Evolutionary conservation across 2,888 invertebrate genomes (phyloP), one percentile per base, ranked within the genome.

Genomic region (Andrena trimmerana): DNA sequence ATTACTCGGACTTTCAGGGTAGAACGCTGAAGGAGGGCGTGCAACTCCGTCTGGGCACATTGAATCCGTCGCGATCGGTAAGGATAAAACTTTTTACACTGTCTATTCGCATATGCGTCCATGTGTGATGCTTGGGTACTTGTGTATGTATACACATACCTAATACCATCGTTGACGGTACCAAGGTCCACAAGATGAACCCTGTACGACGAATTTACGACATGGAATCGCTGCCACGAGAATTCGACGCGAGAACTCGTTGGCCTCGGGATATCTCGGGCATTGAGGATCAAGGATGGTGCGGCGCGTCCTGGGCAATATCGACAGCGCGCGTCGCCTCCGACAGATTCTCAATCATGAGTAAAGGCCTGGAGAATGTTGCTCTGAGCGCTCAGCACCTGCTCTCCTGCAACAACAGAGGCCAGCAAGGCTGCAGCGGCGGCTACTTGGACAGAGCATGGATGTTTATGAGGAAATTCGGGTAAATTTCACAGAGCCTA

Each of bases 221-320:
- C 87, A 95, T 96, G 0, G 93, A 94, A 0, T 87, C 92, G 0
- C 94, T 98, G 84, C 98, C 98, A 0, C 92, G 92, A 16, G 91
- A 95, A 59, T 99, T 99, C 93, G 98, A 99, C 92, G 95, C 98
- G 0, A 95, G 97, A 16, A 93, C 94, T 0, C 95, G 95, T 69
- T 99, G 99, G 99, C 96, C 96, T 0, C 95, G 95, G 1, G 95
- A 95, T 88, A 97, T 99, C 69, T 96, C 97, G 0, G 96, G 95
- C 0, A 94, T 97, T 4, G 95, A 95, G 4, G 97, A 97, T 94
- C 97, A 97, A 94, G 96, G 96, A 83, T 96, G 96, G 96, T 95
- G 99, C 92, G 99, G 97, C 0, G 96, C 98, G 0, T 99, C 98
- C 2, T 99, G 99, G 99, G 99, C 98, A 0, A 95, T 99, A 33